phyloP scores from a whole-genome alignment of 1,140 invertebrate species.

The Megathymus violae region DNA sequence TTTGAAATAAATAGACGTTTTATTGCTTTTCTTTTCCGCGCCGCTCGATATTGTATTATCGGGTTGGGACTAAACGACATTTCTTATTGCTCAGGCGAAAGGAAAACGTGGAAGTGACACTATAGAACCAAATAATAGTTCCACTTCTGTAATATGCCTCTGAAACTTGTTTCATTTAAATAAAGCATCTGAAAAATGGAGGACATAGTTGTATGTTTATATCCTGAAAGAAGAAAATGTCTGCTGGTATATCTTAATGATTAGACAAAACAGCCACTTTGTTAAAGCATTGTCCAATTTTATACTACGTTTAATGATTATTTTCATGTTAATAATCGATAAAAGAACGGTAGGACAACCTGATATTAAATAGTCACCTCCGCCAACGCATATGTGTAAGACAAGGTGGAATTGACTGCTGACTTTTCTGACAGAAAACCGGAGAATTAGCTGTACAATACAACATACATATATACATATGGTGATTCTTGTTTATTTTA shows the following conservation, averaged over 20 bases:
- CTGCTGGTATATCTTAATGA: not conserved
- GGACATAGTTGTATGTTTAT: not conserved
- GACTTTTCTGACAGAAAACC: too few species aligned
- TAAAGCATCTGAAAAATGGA: conserved; percentile 6
- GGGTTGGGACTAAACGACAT: conserved; percentile 52
- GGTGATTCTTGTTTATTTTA: too few species aligned
- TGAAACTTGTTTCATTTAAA: conserved; percentile 22
- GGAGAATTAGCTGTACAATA: too few species aligned
- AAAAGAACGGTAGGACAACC: too few species aligned
- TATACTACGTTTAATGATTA: too few species aligned
- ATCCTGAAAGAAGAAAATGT: not conserved
- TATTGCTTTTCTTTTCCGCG: conserved; percentile 66
- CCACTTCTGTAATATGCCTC: conserved; percentile 5
- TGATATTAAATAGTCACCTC: too few species aligned
- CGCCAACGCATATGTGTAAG: too few species aligned
- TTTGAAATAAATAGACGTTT: conserved; percentile 77
- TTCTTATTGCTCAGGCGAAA: conserved; percentile 18
- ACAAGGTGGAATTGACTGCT: too few species aligned
- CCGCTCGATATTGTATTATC: conserved; percentile 60
- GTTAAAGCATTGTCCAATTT: not conserved
- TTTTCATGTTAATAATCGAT: too few species aligned
- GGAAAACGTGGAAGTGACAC: conserved; percentile 22
- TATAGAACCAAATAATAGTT: conserved; percentile 33
- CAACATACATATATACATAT: too few species aligned
- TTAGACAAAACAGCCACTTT: not conserved